phyloP scores from a whole-genome alignment of 1,140 invertebrate species.

The Holcopasites calliopsidis region DNA sequence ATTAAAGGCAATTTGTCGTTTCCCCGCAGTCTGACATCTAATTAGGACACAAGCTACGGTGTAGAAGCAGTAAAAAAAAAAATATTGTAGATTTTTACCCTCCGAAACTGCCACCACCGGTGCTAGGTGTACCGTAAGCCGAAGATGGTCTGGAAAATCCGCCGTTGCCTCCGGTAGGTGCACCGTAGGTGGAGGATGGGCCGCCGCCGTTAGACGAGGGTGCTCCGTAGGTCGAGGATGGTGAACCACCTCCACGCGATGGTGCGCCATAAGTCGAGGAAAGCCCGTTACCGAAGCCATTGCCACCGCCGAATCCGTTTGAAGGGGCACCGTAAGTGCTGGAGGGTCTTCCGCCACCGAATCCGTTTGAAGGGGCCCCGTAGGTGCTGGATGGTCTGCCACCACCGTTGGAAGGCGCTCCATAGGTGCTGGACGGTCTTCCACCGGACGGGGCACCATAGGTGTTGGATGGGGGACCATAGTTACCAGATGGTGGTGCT shows the following conservation, averaged over 20 bases:
- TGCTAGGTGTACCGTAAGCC: constrained; percentile 71
- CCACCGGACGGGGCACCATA: constrained; percentile 72
- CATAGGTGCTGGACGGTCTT: constrained; percentile 57
- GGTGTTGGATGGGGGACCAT: constrained; percentile 68
- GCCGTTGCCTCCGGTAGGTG: constrained; percentile 35
- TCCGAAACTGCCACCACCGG: constrained; percentile 72
- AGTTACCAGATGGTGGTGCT: constrained; percentile 51
- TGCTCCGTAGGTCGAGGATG: constrained; percentile 61
- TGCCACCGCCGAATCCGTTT: constrained; percentile 46
- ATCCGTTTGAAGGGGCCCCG: constrained; percentile 62
- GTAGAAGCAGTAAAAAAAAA: neutral
- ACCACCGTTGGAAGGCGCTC: constrained; percentile 60
- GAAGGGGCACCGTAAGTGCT: constrained; percentile 35
- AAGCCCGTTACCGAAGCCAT: constrained; percentile 44
- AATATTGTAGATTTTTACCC: constrained; percentile 57
- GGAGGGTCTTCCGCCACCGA: constrained; percentile 69
- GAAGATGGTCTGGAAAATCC: constrained; percentile 69
- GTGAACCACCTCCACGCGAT: constrained; percentile 42
- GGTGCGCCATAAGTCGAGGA: constrained; percentile 15
- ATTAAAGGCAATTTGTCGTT: too few species aligned
- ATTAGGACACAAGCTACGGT: neutral
- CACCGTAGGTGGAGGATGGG: constrained; percentile 2
- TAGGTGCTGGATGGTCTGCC: constrained; percentile 61
- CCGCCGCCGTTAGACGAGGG: constrained; percentile 71
- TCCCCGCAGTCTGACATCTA: too few species aligned